phyloP scores from a whole-genome alignment of 2,888 invertebrate genomes.

The Ochlodes sylvanus region DNA sequence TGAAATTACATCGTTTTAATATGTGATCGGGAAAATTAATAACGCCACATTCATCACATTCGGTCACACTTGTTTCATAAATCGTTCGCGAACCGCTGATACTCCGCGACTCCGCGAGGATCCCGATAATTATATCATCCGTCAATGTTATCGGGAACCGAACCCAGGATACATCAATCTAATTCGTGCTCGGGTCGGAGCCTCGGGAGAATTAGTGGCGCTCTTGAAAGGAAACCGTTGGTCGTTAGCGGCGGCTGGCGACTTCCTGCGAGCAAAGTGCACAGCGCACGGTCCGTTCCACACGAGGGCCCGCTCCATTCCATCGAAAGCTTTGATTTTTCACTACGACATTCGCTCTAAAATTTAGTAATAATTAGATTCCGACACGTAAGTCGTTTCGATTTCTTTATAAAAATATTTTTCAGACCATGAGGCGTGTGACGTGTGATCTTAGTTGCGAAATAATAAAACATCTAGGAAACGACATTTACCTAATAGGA shows the following conservation, averaged over 20 bases:
- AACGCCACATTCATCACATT: neutral
- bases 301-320: slow-evolving; percentile 43
- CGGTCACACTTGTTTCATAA: slow-evolving; percentile 28
- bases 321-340: neutral
- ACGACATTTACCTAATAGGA: no score
- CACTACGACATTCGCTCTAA: neutral
- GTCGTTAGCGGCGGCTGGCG: slow-evolving; percentile 44
- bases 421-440: no score
- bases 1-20: slow-evolving; percentile 1
- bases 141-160: slow-evolving; percentile 35
- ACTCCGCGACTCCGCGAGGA: slow-evolving; percentile 12
- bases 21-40: slow-evolving; percentile 17
- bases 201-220: slow-evolving; percentile 26
- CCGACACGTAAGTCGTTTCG: no score
- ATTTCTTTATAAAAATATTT: no score
- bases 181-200: slow-evolving; percentile 1
- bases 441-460: no score
- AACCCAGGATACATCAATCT: slow-evolving; percentile 37
- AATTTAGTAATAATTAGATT: neutral
- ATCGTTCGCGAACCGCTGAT: slow-evolving; percentile 11
- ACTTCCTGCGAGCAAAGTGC: slow-evolving; percentile 52
- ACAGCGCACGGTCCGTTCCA: slow-evolving; percentile 58
- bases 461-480: no score
- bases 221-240: slow-evolving; percentile 45
- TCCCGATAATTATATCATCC: slow-evolving; percentile 32